Percentiles rank a stretch among this genome's conserved stretches.
phyloP scores from a whole-genome alignment of 2,113 vertebrate species.

The Tapirus terrestris region DNA sequence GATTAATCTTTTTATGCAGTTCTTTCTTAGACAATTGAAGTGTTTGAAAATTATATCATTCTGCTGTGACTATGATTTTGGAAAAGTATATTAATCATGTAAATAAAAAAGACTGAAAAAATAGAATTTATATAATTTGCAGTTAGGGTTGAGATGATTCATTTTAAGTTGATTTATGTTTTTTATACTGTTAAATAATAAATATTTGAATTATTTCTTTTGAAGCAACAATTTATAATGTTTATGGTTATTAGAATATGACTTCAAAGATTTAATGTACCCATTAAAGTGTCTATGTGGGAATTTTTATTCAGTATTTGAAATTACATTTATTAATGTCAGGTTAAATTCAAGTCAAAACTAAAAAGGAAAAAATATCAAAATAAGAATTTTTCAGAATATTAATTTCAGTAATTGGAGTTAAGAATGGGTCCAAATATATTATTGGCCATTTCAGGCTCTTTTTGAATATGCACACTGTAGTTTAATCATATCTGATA shows the following conservation, averaged over 20 bases:
- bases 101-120: slow-evolving; percentile 25
- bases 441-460: no score
- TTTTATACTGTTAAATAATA: not conserved
- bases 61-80: not conserved
- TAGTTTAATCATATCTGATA: no score
- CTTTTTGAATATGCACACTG: no score
- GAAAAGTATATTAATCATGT: not conserved
- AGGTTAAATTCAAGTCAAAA: no score
- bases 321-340: no score
- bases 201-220: slow-evolving; percentile 20
- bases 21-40: slow-evolving; percentile 42
- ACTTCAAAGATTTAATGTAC: not conserved
- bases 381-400: no score
- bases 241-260: not conserved
- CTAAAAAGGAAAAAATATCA: no score
- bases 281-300: no score
- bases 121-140: not conserved
- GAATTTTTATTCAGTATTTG: no score
- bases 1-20: not conserved
- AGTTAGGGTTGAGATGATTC: not conserved
- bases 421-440: no score
- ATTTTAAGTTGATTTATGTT: not conserved
- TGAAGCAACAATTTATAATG: not conserved
- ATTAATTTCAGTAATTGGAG: no score
- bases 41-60: slow-evolving; percentile 11